Evolutionary conservation across 2,797 vertebrate genomes (phyloP).

Genomic region (Poeciliopsis presidionis): DNA sequence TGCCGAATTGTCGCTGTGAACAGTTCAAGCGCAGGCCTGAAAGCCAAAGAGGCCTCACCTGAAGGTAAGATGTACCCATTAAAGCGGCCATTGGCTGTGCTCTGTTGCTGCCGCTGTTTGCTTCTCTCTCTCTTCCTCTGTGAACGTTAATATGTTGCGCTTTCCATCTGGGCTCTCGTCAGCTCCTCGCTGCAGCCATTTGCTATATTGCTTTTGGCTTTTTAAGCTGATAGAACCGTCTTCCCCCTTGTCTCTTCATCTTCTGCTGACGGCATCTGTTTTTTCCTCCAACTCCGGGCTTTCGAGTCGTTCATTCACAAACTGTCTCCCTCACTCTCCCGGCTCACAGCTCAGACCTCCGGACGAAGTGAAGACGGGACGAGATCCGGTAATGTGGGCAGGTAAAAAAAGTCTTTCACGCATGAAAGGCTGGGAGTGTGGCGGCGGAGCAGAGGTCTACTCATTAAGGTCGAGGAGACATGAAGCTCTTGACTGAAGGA

Average conservation of each 20-base stretch:
- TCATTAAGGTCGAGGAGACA: slow-evolving; percentile 23
- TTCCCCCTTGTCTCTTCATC: slow-evolving; percentile 22
- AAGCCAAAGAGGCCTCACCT: not conserved
- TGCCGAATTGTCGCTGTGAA: not conserved
- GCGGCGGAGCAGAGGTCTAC: slow-evolving; percentile 30
- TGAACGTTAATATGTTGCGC: slow-evolving; percentile 13
- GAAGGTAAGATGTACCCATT: not conserved
- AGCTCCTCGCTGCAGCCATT: slow-evolving; percentile 62
- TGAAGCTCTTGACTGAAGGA: slow-evolving; percentile 17
- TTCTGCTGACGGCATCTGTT: slow-evolving; percentile 72
- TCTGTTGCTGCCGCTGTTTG: not conserved
- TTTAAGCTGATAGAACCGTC: slow-evolving; percentile 67
- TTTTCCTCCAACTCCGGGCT: slow-evolving; percentile 60
- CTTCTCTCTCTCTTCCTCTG: slow-evolving; percentile 12
- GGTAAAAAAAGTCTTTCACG: slow-evolving; percentile 42
- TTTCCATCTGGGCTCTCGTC: slow-evolving; percentile 18
- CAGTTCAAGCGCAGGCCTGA: not conserved
- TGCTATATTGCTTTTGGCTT: slow-evolving; percentile 55
- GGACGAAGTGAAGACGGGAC: slow-evolving; percentile 37
- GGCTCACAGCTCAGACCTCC: slow-evolving; percentile 61
- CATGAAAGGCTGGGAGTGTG: slow-evolving; percentile 36
- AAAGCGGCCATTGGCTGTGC: not conserved
- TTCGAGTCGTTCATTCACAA: slow-evolving; percentile 66
- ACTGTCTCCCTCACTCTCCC: slow-evolving; percentile 23
- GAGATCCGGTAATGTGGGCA: slow-evolving; percentile 48